These are phyloP conservation scores for Triplophysa rosa DNA, from an alignment of 2,113 vertebrate species.

Conservation along the genomic window DNA sequence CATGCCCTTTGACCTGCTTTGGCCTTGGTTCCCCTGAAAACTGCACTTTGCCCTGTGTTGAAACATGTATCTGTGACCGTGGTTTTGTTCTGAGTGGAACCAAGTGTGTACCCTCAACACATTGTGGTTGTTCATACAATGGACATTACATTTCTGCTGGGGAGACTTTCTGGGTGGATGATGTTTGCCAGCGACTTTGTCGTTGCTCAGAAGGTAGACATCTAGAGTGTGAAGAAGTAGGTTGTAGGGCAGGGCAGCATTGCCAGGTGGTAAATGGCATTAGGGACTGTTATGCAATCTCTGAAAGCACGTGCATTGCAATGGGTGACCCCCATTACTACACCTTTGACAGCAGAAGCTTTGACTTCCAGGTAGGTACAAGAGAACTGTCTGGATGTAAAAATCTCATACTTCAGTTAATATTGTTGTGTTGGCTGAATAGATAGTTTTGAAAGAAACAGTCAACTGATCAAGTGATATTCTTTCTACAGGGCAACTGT, in stretches of 20 bases:
- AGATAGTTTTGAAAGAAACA: too few species aligned
- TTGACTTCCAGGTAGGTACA: constrained; percentile 67
- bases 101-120: constrained; percentile 61
- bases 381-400: neutral
- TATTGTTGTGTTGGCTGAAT: neutral
- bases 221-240: constrained; percentile 60
- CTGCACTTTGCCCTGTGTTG: constrained; percentile 68
- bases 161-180: constrained; percentile 67
- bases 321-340: constrained; percentile 65
- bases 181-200: constrained; percentile 66
- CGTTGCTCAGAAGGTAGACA: constrained; percentile 58
- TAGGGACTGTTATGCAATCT: constrained; percentile 65
- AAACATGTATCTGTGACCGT: constrained; percentile 71
- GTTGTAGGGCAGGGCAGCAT: constrained; percentile 58
- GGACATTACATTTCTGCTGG: constrained; percentile 68
- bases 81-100: constrained; percentile 68
- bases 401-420: too few species aligned
- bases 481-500: constrained; percentile 74
- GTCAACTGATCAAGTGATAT: neutral
- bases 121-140: constrained; percentile 76
- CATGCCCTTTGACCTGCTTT: constrained; percentile 73
- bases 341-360: constrained; percentile 64
- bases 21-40: constrained; percentile 54
- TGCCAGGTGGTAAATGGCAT: constrained; percentile 70
- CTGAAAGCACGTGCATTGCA: constrained; percentile 66